phyloP scores from a whole-genome alignment of 2,888 invertebrate genomes.

The Podabrus alpinus region DNA sequence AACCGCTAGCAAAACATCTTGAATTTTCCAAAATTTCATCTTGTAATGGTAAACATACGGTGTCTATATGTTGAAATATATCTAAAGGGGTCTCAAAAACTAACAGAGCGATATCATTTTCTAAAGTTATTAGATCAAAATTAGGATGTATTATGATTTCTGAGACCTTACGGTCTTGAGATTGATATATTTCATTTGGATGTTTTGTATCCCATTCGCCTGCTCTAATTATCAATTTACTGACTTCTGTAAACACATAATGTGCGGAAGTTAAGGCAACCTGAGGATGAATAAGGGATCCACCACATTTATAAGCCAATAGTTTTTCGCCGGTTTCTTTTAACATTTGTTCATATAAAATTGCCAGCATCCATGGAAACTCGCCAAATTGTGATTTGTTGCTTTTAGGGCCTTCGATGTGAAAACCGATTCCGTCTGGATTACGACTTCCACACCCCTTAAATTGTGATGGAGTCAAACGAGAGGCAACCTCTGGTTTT shows the following conservation, averaged over 20 bases:
- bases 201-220: slow-evolving; percentile 86
- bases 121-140: slow-evolving; percentile 68
- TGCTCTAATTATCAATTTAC: slow-evolving; percentile 59
- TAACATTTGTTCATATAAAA: slow-evolving; percentile 62
- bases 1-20: slow-evolving; percentile 71
- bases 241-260: slow-evolving; percentile 61
- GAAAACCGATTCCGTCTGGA: slow-evolving; percentile 71
- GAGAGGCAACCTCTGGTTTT: slow-evolving; percentile 45
- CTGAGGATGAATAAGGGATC: slow-evolving; percentile 74
- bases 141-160: slow-evolving; percentile 64
- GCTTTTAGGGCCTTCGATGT: slow-evolving; percentile 66
- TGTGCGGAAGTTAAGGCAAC: slow-evolving; percentile 84
- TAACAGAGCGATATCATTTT: slow-evolving; percentile 76
- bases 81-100: slow-evolving; percentile 66
- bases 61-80: slow-evolving; percentile 68
- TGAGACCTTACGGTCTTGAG: slow-evolving; percentile 69
- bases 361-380: slow-evolving; percentile 83
- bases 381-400: slow-evolving; percentile 76
- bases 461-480: slow-evolving; percentile 31
- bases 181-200: slow-evolving; percentile 67
- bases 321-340: slow-evolving; percentile 58
- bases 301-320: slow-evolving; percentile 76
- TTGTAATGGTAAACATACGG: slow-evolving; percentile 67
- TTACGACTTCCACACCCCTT: slow-evolving; percentile 73
- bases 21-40: slow-evolving; percentile 46